Evolutionary conservation across 1,140 invertebrate species (phyloP).

Genomic region (Hydropsyche tenuis): DNA sequence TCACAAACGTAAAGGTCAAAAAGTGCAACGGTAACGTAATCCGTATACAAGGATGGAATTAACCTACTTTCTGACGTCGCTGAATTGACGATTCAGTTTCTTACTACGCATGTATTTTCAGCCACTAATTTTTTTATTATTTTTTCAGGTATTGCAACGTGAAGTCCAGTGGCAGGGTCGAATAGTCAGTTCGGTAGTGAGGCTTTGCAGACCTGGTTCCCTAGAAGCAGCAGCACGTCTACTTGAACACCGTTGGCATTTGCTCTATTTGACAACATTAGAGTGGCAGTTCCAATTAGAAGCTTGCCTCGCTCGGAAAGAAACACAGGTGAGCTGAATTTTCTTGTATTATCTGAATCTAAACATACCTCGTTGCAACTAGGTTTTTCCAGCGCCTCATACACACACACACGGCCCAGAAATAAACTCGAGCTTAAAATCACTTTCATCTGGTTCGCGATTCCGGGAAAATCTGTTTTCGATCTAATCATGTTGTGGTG

Average conservation of each 20-base stretch:
- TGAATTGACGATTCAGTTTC: too few relatives aligned
- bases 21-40: neutral
- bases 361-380: neutral
- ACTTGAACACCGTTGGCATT: constrained; percentile 85
- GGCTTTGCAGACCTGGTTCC: constrained; percentile 63
- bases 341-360: neutral
- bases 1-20: too few relatives aligned
- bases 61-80: neutral
- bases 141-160: constrained; percentile 78
- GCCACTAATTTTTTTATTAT: constrained; percentile 44
- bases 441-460: too few relatives aligned
- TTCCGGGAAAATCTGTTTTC: too few relatives aligned
- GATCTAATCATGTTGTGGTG: too few relatives aligned
- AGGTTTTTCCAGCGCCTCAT: too few relatives aligned
- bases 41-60: neutral
- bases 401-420: too few relatives aligned
- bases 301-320: constrained; percentile 58
- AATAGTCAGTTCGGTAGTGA: constrained; percentile 79
- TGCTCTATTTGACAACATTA: constrained; percentile 82
- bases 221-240: constrained; percentile 61
- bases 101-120: too few relatives aligned
- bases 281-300: constrained; percentile 82
- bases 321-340: constrained; percentile 55
- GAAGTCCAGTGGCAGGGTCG: constrained; percentile 86
- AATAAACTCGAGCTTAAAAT: too few relatives aligned